phyloP scores from a whole-genome alignment of 2,888 invertebrate species.

The Harpagoxenus sublaevis region DNA sequence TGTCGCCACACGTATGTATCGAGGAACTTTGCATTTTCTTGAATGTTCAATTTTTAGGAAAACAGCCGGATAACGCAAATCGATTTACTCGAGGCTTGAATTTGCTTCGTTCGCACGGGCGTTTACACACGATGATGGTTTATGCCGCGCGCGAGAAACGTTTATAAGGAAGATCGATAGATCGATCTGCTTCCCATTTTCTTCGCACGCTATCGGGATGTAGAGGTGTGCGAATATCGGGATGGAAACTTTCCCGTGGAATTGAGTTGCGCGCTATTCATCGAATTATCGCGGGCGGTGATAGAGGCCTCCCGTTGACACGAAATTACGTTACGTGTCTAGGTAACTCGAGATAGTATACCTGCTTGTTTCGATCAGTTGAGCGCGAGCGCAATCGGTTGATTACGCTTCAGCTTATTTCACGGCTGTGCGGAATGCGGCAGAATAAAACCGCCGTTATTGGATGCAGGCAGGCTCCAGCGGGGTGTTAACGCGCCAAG shows the following conservation, averaged over 20 bases:
- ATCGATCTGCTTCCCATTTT: slow-evolving; percentile 38
- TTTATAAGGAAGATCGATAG: slow-evolving; percentile 22
- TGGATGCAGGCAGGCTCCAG: slow-evolving; percentile 69
- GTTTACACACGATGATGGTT: background rate
- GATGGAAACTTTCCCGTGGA: background rate
- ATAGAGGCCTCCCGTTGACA: slow-evolving; percentile 20
- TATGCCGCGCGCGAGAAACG: slow-evolving; percentile 15
- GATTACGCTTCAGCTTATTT: slow-evolving; percentile 64
- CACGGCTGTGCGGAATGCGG: slow-evolving; percentile 70
- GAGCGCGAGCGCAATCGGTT: slow-evolving; percentile 27
- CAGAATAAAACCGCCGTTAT: slow-evolving; percentile 76
- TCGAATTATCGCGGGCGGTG: slow-evolving; percentile 62
- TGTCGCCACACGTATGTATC: background rate
- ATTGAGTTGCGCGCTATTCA: slow-evolving; percentile 51
- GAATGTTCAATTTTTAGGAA: background rate
- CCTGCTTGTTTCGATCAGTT: slow-evolving; percentile 25
- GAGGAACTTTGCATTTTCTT: background rate
- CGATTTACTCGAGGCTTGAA: slow-evolving; percentile 2
- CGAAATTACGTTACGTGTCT: slow-evolving; percentile 36
- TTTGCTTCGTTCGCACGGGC: background rate
- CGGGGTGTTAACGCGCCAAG: slow-evolving; percentile 67
- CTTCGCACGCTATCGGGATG: slow-evolving; percentile 29
- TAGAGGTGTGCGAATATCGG: background rate
- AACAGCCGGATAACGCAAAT: background rate
- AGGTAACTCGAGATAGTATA: background rate